phyloP scores from a whole-genome alignment of 2,113 vertebrate genomes.

The Hydropotes inermis region DNA sequence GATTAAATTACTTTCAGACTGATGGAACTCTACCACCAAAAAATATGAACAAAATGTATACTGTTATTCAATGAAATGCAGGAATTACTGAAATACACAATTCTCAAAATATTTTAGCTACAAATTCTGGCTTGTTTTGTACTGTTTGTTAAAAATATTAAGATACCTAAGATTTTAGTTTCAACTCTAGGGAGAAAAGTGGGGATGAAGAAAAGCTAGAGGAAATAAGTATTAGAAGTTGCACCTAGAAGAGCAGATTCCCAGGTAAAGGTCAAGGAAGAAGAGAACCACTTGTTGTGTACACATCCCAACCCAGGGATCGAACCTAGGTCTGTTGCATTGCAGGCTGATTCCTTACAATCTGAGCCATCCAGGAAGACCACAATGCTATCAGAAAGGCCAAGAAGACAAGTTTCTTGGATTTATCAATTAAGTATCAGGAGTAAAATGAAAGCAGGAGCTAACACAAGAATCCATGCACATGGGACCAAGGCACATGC shows the following conservation, averaged over 20 bases:
- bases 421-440: neutral
- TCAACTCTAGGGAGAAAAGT: neutral
- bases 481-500: accelerated
- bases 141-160: neutral
- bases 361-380: neutral
- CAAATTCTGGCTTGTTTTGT: neutral
- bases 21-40: neutral
- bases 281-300: neutral
- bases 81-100: neutral
- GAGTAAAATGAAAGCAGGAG: neutral
- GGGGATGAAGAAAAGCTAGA: neutral
- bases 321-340: neutral
- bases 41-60: neutral
- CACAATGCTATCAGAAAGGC: neutral
- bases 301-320: neutral
- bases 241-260: neutral
- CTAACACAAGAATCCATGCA: neutral
- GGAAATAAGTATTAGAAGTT: neutral
- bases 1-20: neutral
- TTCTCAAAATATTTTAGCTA: neutral
- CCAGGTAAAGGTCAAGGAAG: neutral
- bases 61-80: neutral
- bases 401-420: neutral
- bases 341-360: neutral
- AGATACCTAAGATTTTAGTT: neutral